Evolutionary conservation across 2,888 invertebrate genomes (phyloP), one percentile per base, ranked within the genome.

Genomic region (Piscicola geometra): DNA sequence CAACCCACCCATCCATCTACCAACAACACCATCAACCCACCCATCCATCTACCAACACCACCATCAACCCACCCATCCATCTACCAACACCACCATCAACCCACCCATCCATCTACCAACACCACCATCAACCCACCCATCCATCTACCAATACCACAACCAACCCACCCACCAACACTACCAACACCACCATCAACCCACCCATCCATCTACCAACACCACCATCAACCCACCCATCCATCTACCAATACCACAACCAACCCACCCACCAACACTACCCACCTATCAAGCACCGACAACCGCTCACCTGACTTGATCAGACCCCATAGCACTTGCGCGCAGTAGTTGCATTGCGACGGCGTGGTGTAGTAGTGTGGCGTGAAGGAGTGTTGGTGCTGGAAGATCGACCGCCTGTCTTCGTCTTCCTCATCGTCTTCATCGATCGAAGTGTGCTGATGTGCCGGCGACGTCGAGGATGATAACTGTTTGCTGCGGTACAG

Each of bases 241-340:
- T 15, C n/a, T 15, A 41, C 41, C 5, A 41, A 41, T 15, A 41
- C 41, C 41, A n/a, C 15, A 41, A 9, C 41, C 41, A 41, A 5
- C 41, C 41, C 41, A 41, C 41, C 41, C 41, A 41, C 41, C 41
- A 41, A 15, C 41, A 41, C 41, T 41, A 41, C 15, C 41, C 41
- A 41, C 41, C 41, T 15, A 41, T 41, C 15, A 9, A 41, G 41
- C 41, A 41, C 41, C 41, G 15, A 9, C 15, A 9, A 41, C 9
- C 41, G 15, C 41, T 15, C 79, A 85, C 85, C 86, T 79, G 86
- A 91, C 88, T 92, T 92, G 74, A 93, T 92, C 75, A 94, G 92
- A 21, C 93, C 94, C 93, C 94, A 95, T 71, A 95, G 88, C 78
- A 94, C 89, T 84, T 92, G 92, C 47, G 90, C 90, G 87, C 96